Evolutionary conservation across 37 sponge, comb jelly and placozoan genomes (phyloP).

Genomic region (Geodia barretti): DNA sequence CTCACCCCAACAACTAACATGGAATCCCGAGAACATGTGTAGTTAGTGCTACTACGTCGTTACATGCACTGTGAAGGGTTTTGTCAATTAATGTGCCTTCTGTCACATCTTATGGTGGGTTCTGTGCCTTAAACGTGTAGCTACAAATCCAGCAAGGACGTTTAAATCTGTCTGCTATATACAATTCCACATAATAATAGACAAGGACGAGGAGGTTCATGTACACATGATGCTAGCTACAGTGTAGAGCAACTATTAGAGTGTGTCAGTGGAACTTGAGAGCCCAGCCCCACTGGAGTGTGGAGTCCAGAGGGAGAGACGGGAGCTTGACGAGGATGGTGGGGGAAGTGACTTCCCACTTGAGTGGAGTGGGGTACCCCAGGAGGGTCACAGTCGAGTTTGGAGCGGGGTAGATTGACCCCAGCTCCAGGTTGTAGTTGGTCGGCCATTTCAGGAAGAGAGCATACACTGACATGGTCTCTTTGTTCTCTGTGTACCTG

Average conservation of each 20-base stretch:
- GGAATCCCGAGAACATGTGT: not conserved
- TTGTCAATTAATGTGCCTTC: too few relatives aligned
- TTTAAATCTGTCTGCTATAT: too few relatives aligned
- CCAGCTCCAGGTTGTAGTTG: constrained; percentile 23
- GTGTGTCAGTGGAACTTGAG: constrained; percentile 18
- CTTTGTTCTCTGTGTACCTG: constrained; percentile 1
- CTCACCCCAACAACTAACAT: not conserved
- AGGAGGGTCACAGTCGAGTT: constrained; percentile 25
- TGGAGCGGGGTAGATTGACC: constrained; percentile 19
- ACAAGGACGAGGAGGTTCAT: too few relatives aligned
- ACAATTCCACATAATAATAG: too few relatives aligned
- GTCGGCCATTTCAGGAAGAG: constrained; percentile 40
- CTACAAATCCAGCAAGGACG: too few relatives aligned
- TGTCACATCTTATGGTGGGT: too few relatives aligned
- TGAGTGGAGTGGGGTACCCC: constrained; percentile 27
- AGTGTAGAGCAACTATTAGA: too few relatives aligned
- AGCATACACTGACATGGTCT: constrained; percentile 34
- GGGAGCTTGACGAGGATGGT: constrained; percentile 40
- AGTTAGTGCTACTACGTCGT: too few relatives aligned
- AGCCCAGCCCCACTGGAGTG: constrained; percentile 69
- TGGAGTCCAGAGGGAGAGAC: constrained; percentile 48
- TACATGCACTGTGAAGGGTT: too few relatives aligned
- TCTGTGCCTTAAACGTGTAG: too few relatives aligned
- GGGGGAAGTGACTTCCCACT: not conserved
- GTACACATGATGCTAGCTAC: too few relatives aligned